Conservation (phyloP, 2,113 vertebrate genomes). For the Puffinus mauretanicus region DNA sequence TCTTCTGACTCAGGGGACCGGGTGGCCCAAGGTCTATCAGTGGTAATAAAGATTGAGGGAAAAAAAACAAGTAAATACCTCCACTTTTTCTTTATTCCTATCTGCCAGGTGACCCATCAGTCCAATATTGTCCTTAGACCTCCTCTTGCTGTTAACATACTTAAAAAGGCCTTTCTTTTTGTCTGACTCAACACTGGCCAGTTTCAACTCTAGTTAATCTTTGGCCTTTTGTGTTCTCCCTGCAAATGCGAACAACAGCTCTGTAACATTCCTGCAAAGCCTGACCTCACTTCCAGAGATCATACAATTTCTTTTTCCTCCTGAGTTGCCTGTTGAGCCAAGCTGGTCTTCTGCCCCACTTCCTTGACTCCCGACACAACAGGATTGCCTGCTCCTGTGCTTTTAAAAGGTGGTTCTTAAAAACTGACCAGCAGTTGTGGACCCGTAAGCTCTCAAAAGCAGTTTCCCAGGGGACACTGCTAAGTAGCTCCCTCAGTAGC, state of each 20-base stretch:
- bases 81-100: background rate
- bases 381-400: background rate
- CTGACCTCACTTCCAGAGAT: background rate
- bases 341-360: background rate
- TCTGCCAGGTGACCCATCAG: background rate
- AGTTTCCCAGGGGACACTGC: too few relatives aligned
- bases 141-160: background rate
- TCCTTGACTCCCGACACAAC: background rate
- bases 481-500: too few relatives aligned
- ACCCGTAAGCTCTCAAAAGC: too few relatives aligned
- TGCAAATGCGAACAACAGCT: fast-evolving
- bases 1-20: background rate
- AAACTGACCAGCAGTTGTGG: too few relatives aligned
- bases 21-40: background rate
- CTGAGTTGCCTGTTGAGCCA: background rate
- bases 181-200: background rate
- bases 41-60: background rate
- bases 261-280: background rate
- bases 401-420: background rate
- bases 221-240: background rate
- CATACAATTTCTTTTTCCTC: background rate
- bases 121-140: background rate
- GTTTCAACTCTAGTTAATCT: background rate
- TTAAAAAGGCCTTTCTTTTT: background rate
- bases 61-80: background rate